Percentiles rank a stretch among this genome's conserved stretches.
phyloP scores from a whole-genome alignment of 2,113 vertebrate species.

The Numenius arquata region DNA sequence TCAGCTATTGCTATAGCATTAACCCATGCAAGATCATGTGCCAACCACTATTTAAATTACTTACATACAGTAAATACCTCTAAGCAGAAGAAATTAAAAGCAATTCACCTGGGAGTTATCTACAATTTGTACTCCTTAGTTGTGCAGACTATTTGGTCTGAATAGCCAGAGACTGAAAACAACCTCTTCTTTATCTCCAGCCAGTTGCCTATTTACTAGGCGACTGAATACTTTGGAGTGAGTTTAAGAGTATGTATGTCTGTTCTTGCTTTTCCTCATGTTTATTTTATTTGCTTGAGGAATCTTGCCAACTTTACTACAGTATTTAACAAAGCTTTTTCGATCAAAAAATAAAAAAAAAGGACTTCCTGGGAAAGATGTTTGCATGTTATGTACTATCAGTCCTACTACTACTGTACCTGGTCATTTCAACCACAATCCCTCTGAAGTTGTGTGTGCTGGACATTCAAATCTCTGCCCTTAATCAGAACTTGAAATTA shows the following conservation, averaged over 20 bases:
- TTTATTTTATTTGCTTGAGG: neutral
- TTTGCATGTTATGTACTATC: neutral
- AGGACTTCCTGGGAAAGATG: neutral
- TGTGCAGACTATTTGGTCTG: neutral
- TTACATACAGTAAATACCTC: neutral
- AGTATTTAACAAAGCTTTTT: neutral
- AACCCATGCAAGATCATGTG: neutral
- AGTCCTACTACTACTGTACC: neutral
- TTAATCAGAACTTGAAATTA: neutral
- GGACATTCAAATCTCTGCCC: neutral
- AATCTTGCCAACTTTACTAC: neutral
- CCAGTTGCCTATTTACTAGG: neutral
- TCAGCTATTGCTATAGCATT: neutral
- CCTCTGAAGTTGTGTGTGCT: neutral
- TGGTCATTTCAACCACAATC: neutral
- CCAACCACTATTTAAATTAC: neutral
- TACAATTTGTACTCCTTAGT: neutral
- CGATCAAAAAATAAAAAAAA: fast-evolving
- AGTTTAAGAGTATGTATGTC: neutral
- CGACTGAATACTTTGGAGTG: neutral
- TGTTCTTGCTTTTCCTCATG: neutral
- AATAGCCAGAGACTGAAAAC: neutral
- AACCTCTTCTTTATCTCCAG: neutral
- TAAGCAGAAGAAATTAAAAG: neutral
- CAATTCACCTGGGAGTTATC: neutral